Evolutionary conservation across 2,888 invertebrate genomes (phyloP).

Genomic region (Machimus atricapillus): DNA sequence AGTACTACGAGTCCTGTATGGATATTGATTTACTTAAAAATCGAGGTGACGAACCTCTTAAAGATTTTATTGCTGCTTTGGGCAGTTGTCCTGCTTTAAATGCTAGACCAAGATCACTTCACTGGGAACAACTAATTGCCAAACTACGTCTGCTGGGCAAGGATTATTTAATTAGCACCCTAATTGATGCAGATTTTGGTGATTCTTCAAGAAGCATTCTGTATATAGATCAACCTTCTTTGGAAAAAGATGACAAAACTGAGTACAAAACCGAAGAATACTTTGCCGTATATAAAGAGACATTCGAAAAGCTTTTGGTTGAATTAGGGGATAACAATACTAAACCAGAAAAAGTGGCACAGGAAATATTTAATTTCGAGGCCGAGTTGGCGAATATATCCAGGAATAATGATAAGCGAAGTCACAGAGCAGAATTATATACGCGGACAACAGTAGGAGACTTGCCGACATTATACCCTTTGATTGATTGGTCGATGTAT

Average conservation of each 20-base stretch:
- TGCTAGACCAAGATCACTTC: not conserved
- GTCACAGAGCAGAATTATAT: constrained; percentile 39
- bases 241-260: not conserved
- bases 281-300: not conserved
- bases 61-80: not conserved
- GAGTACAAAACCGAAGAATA: not conserved
- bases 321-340: constrained; percentile 32
- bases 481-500: constrained; percentile 42
- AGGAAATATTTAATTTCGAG: constrained; percentile 44
- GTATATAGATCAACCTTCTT: not conserved
- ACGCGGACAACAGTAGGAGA: constrained; percentile 21
- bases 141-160: not conserved
- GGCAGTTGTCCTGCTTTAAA: constrained; percentile 5
- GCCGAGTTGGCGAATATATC: constrained; percentile 42
- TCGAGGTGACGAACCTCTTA: not conserved
- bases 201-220: not conserved
- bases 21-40: not conserved
- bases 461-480: constrained; percentile 17
- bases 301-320: not conserved
- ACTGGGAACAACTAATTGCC: not conserved
- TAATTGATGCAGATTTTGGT: not conserved
- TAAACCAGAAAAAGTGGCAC: constrained; percentile 13
- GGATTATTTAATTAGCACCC: not conserved
- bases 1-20: constrained; percentile 17
- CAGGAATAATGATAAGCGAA: constrained; percentile 25